Base-by-base conservation (phyloP, 2,113 vertebrate genomes). In the Pachypanchax playfairii region DNA sequence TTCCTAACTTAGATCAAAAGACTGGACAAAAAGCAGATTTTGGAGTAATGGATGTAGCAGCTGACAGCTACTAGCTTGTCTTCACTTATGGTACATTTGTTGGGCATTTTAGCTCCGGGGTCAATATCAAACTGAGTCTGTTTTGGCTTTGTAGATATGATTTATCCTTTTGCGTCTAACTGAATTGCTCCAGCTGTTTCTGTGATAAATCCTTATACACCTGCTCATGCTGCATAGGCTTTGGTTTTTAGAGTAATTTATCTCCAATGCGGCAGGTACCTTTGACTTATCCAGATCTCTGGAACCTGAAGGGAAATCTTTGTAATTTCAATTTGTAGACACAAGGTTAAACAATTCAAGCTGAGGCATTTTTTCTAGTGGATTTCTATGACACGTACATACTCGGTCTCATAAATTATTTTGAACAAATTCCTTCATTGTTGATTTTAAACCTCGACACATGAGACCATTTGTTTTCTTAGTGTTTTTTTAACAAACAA, bases 161-260 rank as follows among this genome's bases (percentile, higher is more conserved):
- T 89, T 87, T 86, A 89, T 90, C 77, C 77, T 55, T 64, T 36
- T 72, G 72, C 76, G 83, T 78, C 72, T 70, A 64, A 76, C 76
- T 71, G 80, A 84, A 76, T 67, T 73, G 69, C 70, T 75, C 81
- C 85, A 90, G 88, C 89, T 92, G 88, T 86, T 87, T 86, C 71
- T 70, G 70, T 80, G 76, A 83, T 24, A 42, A 78, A 85, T 90
- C 83, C 77, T 83, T 84, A 83, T 79, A 75, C 82, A 75, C 52
- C 50, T 51, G 71, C 73, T 83, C 67, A 78, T 80, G 61, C 80
- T 84, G 78, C 84, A 81, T 70, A 82, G 73, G 64, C 62, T 80
- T 77, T 75, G 72, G 61, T 71, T 38, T 71, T 64, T 41, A 20
- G 57, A 47, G 74, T 65, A 64, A 74, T 85, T 71, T 58, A 70